Evolutionary conservation across 2,113 vertebrate species (phyloP).

Genomic region (Aramus guarauna): DNA sequence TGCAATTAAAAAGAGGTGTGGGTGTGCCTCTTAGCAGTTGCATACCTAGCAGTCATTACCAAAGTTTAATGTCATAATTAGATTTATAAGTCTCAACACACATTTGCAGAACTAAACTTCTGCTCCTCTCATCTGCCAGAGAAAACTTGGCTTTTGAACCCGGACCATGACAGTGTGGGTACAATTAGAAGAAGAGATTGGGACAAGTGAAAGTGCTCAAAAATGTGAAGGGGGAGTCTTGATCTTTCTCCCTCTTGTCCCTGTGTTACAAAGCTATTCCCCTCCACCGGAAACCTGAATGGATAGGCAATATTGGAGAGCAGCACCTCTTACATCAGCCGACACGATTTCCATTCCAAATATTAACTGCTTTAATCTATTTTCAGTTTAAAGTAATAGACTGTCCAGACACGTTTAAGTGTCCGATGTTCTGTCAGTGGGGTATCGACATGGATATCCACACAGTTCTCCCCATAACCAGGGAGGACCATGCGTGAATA

Average conservation of each 20-base stretch:
- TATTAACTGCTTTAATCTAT: neutral
- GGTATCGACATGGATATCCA: neutral
- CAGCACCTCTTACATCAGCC: neutral
- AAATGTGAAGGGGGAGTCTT: neutral
- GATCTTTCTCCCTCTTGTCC: neutral
- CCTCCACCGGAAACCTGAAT: neutral
- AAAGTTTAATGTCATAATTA: neutral
- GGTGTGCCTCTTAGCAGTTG: neutral
- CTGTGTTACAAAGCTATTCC: neutral
- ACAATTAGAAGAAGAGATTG: neutral
- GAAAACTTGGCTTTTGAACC: neutral
- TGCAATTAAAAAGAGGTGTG: neutral
- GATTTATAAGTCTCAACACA: neutral
- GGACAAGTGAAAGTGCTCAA: neutral
- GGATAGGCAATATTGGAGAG: neutral
- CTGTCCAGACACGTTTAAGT: neutral
- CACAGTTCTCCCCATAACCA: neutral
- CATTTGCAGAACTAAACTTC: neutral
- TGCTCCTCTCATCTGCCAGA: neutral
- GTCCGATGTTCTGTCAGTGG: neutral
- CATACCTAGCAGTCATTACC: neutral
- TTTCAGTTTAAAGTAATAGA: neutral
- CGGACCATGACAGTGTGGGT: neutral
- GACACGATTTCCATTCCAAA: neutral
- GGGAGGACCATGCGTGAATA: neutral